Evolutionary conservation across 2,797 vertebrate genomes (phyloP).

Genomic region (Simalia tracyae): DNA sequence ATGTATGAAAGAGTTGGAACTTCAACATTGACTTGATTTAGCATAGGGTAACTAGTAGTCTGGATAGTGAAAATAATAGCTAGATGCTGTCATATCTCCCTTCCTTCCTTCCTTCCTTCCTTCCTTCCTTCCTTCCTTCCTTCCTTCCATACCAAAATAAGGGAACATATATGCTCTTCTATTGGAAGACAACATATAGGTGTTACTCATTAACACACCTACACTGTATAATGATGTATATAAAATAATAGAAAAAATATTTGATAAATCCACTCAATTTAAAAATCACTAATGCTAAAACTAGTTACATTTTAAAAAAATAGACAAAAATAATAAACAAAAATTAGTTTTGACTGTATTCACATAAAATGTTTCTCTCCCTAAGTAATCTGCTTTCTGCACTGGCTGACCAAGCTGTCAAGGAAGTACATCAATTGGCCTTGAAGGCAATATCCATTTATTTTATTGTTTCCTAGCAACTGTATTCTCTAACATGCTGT

Average conservation of each 20-base stretch:
- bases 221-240: neutral
- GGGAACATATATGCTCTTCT: constrained; percentile 30
- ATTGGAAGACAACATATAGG: neutral
- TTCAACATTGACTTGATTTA: constrained; percentile 8
- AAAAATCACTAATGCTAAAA: neutral
- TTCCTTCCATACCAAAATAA: constrained; percentile 35
- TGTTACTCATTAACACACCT: constrained; percentile 16
- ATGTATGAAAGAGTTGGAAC: neutral
- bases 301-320: neutral
- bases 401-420: neutral
- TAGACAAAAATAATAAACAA: neutral
- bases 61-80: constrained; percentile 25
- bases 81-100: constrained; percentile 15
- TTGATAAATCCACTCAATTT: neutral
- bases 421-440: neutral
- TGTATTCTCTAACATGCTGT: neutral
- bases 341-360: neutral
- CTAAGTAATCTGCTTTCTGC: neutral
- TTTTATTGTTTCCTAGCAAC: constrained; percentile 8
- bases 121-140: neutral
- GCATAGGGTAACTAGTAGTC: neutral
- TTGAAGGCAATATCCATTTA: neutral
- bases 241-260: neutral
- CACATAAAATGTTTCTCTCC: neutral
- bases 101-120: neutral